A percentile compares a stretch with the other conserved stretches of the same genome.
These are phyloP conservation scores for Holacanthus passer DNA, from an alignment of 2,113 vertebrate genomes.

Conservation along the genomic window DNA sequence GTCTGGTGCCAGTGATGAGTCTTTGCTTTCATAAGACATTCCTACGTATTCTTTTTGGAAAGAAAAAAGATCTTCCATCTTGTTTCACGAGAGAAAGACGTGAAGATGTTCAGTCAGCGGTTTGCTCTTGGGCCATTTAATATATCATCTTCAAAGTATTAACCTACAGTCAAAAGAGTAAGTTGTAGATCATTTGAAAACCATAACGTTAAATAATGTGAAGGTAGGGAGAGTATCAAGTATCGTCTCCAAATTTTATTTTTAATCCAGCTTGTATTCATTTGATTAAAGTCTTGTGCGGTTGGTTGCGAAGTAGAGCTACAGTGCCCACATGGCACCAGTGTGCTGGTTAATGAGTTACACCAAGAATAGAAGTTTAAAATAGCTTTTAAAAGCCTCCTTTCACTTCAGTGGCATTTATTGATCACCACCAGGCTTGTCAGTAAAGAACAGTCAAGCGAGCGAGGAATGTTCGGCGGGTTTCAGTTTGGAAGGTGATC, in stretches of 20 bases:
- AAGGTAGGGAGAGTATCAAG: background rate
- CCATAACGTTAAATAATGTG: too few relatives aligned
- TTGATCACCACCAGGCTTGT: constrained; percentile 46
- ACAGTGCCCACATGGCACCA: background rate
- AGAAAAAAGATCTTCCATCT: background rate
- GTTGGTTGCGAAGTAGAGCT: background rate
- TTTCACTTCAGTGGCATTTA: constrained; percentile 50
- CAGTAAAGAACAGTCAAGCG: constrained; percentile 35
- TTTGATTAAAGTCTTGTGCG: background rate
- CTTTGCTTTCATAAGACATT: constrained; percentile 4
- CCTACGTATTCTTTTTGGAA: background rate
- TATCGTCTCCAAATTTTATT: background rate
- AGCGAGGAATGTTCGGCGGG: constrained; percentile 17
- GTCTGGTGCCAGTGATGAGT: constrained; percentile 14
- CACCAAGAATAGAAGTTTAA: constrained; percentile 25
- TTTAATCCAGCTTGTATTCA: background rate
- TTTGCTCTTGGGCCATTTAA: background rate
- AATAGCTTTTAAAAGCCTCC: constrained; percentile 30
- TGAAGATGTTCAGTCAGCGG: background rate
- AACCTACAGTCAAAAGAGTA: background rate
- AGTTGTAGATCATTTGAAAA: background rate
- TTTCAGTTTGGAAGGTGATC: background rate
- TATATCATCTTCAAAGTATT: background rate
- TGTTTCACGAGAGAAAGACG: background rate
- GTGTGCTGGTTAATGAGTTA: background rate